These are phyloP conservation scores for Lithophane socia DNA, from an alignment of 2,888 invertebrate species.

Conservation along the genomic window DNA sequence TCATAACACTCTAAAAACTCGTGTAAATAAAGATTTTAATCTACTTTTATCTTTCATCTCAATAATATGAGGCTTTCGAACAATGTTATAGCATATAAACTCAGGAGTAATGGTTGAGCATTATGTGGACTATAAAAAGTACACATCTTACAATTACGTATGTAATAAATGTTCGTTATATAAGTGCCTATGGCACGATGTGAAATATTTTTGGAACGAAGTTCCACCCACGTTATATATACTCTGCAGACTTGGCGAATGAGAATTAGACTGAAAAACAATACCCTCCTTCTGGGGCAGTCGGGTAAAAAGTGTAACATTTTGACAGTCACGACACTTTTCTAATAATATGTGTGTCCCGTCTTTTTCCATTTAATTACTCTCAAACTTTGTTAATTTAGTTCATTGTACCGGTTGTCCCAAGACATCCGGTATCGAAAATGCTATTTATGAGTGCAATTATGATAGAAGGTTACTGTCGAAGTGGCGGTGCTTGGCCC, in stretches of 20 bases:
- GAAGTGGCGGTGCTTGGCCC: too few relatives aligned
- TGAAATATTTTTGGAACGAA: too few relatives aligned
- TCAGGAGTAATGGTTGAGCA: conserved; percentile 36
- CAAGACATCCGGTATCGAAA: neutral
- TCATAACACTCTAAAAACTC: conserved; percentile 13
- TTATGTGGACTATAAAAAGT: conserved; percentile 55
- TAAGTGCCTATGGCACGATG: neutral
- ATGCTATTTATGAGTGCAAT: too few relatives aligned
- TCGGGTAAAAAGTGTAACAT: too few relatives aligned
- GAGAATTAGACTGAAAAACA: too few relatives aligned
- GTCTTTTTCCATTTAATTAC: too few relatives aligned
- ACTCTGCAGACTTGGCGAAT: too few relatives aligned
- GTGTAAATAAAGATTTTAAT: conserved; percentile 28
- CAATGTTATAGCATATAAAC: conserved; percentile 50
- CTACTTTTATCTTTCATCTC: conserved; percentile 25
- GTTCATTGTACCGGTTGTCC: neutral
- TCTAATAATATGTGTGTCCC: too few relatives aligned
- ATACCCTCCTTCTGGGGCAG: too few relatives aligned
- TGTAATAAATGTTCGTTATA: conserved; percentile 28
- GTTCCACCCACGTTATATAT: too few relatives aligned
- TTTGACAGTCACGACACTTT: too few relatives aligned
- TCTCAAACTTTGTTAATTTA: neutral
- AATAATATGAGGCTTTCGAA: conserved; percentile 24
- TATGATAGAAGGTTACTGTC: too few relatives aligned
- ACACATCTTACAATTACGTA: conserved; percentile 41